A percentile compares a stretch with the other conserved stretches of the same genome.
Conservation (phyloP, 2,797 vertebrate genomes). For the Centroberyx gerrardi region DNA sequence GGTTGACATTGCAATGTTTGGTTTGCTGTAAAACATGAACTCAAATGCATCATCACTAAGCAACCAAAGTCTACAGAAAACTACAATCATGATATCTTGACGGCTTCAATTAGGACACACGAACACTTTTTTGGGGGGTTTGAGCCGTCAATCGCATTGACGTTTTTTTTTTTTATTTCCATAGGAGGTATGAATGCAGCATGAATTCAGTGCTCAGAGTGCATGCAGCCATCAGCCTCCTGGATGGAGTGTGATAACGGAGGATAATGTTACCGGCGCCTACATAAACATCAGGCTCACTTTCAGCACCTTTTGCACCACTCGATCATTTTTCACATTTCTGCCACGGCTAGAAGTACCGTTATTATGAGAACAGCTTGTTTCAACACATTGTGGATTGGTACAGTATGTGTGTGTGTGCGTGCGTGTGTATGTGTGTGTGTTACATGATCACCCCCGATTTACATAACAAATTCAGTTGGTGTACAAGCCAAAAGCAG, state of each 20-base stretch:
- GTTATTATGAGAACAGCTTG: background rate
- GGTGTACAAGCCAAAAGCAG: too few species aligned
- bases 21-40: too few species aligned
- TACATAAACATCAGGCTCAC: constrained; percentile 8
- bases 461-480: too few species aligned
- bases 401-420: background rate
- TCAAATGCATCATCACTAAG: too few species aligned
- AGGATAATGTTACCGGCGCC: background rate
- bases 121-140: too few species aligned
- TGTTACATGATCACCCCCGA: background rate
- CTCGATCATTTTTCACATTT: constrained; percentile 7
- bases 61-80: too few species aligned
- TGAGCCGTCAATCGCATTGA: too few species aligned
- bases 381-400: background rate
- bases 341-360: background rate
- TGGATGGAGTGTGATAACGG: background rate
- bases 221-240: constrained; percentile 4
- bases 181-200: too few species aligned
- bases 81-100: too few species aligned
- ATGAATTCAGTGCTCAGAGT: background rate
- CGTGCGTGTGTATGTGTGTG: background rate
- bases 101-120: too few species aligned
- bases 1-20: too few species aligned
- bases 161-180: too few species aligned
- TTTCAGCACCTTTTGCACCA: background rate